Percentiles rank a stretch among this genome's conserved stretches.
phyloP scores from a whole-genome alignment of 2,888 invertebrate genomes.

The Pomacea canaliculata region DNA sequence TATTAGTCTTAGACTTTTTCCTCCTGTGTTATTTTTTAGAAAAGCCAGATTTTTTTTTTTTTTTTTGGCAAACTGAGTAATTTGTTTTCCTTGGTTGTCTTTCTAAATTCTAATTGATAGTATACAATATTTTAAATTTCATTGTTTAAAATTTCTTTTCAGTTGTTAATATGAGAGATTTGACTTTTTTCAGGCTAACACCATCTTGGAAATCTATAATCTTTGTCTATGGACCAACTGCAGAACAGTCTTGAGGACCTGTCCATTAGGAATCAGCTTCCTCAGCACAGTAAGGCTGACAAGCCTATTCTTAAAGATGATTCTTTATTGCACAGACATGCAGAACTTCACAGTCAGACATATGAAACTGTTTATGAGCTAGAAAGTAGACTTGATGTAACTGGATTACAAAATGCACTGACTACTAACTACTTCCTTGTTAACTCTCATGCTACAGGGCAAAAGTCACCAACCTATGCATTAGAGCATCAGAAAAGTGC shows the following conservation, averaged over 20 bases:
- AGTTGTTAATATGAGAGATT: no score
- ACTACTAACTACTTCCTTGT: no score
- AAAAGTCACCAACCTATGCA: not conserved
- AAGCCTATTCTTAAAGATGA: slow-evolving; percentile 60
- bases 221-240: slow-evolving; percentile 37
- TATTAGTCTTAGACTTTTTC: no score
- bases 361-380: slow-evolving; percentile 32
- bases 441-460: no score
- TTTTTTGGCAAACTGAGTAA: no score
- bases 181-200: not conserved
- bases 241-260: slow-evolving; percentile 53
- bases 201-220: not conserved
- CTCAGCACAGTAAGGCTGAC: slow-evolving; percentile 53
- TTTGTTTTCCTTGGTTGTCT: no score
- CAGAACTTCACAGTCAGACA: slow-evolving; percentile 48
- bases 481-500: not conserved
- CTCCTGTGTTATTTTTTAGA: no score
- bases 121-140: no score
- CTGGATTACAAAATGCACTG: not conserved
- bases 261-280: slow-evolving; percentile 59
- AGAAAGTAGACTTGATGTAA: not conserved
- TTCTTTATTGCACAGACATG: slow-evolving; percentile 48
- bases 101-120: no score
- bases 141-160: no score
- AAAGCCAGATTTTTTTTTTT: no score